Evolutionary conservation across 2,113 vertebrate species (phyloP).

Genomic region (Dicentrarchus labrax): DNA sequence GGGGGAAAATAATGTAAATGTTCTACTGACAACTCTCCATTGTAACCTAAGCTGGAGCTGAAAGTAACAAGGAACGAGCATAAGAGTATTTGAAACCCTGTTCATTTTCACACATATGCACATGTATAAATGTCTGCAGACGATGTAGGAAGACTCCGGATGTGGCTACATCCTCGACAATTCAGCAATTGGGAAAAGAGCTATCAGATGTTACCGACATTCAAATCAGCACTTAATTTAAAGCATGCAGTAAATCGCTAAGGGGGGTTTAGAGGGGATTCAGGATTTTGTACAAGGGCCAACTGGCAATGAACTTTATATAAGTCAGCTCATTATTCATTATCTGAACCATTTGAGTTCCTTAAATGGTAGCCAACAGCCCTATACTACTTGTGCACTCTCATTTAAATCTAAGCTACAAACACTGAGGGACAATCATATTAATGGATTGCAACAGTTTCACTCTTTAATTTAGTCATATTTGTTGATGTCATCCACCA

Average conservation of each 20-base stretch:
- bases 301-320: background rate
- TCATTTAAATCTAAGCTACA: slow-evolving; percentile 4
- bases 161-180: background rate
- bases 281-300: background rate
- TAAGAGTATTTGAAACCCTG: background rate
- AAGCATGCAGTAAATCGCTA: background rate
- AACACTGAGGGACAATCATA: background rate
- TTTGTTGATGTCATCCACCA: slow-evolving; percentile 24
- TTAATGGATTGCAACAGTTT: background rate
- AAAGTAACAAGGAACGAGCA: too few species aligned
- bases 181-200: background rate
- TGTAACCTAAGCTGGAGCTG: background rate
- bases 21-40: background rate
- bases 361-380: background rate
- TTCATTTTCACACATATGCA: background rate
- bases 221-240: background rate
- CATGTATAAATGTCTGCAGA: background rate
- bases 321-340: slow-evolving; percentile 1
- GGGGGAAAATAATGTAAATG: too few species aligned
- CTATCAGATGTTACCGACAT: background rate
- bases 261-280: background rate
- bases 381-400: background rate
- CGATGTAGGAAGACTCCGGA: background rate
- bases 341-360: background rate
- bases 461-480: background rate